Evolutionary conservation across 2,113 vertebrate species (phyloP).

Genomic region (Psittacula cyanocephala): DNA sequence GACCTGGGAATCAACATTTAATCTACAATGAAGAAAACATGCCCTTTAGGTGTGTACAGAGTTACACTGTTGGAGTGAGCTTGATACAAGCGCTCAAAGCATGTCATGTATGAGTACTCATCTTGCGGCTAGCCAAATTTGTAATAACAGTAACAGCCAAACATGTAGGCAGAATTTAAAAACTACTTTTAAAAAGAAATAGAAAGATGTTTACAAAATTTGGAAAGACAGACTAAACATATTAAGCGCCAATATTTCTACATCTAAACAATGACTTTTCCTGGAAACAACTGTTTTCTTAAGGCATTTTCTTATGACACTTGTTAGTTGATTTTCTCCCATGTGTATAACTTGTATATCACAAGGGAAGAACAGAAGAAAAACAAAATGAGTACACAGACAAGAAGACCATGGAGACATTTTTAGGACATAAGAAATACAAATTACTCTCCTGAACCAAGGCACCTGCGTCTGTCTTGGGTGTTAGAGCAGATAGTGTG

Average conservation of each 20-base stretch:
- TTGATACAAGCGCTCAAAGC: neutral
- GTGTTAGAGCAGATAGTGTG: neutral
- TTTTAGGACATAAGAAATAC: neutral
- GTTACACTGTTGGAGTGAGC: neutral
- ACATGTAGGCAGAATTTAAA: neutral
- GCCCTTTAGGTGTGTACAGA: neutral
- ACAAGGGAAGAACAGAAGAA: neutral
- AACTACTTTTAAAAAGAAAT: neutral
- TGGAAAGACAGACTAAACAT: constrained; percentile 21
- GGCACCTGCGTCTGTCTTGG: neutral
- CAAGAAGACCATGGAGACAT: neutral
- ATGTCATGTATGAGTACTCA: neutral
- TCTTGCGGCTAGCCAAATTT: neutral
- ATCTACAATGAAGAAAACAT: neutral
- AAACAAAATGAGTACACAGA: neutral
- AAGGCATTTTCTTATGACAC: neutral
- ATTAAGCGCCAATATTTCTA: neutral
- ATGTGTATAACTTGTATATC: neutral
- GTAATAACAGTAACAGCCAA: neutral
- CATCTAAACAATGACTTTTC: neutral
- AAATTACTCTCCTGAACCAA: neutral
- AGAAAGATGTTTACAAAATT: neutral
- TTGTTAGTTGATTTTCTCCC: neutral
- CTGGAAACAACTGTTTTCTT: neutral
- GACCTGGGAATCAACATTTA: neutral